Evolutionary conservation across 2,797 vertebrate species (phyloP).

Genomic region (Nannoperca obscura): DNA sequence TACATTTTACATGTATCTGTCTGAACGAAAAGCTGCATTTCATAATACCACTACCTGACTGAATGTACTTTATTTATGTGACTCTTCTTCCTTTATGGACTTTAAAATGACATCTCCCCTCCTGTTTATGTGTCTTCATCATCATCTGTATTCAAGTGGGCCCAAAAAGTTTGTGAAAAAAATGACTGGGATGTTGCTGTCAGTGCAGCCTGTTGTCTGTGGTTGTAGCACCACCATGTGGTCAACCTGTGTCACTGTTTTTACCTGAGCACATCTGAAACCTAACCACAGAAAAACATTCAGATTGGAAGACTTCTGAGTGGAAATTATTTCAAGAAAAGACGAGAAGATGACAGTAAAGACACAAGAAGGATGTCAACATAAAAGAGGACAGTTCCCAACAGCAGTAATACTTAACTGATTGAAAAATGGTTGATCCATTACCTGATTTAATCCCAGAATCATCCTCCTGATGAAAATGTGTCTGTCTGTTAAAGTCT

Average conservation of each 20-base stretch:
- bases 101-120: neutral
- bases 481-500: conserved; percentile 62
- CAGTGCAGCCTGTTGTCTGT: neutral
- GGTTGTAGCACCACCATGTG: conserved; percentile 49
- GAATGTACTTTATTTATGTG: neutral
- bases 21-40: neutral
- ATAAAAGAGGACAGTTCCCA: neutral
- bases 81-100: neutral
- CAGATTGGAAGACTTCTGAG: neutral
- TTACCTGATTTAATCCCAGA: conserved; percentile 88
- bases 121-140: neutral
- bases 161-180: neutral
- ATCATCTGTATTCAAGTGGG: neutral
- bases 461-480: conserved; percentile 83
- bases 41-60: no score
- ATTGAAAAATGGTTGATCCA: neutral
- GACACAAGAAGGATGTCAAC: neutral
- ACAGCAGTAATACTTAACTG: neutral
- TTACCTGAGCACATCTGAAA: neutral
- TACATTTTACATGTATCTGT: neutral
- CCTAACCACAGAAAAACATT: neutral
- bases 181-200: neutral
- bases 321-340: neutral
- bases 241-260: neutral
- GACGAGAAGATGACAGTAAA: neutral